Base-by-base conservation (phyloP, 2,797 vertebrate species). In the Erpetoichthys calabaricus region DNA sequence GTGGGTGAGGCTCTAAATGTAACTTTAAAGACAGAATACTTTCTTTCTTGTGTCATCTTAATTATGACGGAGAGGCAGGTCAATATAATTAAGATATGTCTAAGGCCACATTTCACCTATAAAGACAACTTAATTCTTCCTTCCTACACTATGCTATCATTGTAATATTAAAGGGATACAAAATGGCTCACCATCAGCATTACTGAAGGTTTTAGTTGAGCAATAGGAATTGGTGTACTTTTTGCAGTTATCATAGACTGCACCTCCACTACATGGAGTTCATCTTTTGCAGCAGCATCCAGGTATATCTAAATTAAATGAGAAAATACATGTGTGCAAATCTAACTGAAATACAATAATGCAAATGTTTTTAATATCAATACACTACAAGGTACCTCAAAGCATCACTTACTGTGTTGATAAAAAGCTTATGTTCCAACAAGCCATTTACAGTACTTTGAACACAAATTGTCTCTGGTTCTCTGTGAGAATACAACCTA, bases 211-310 rank as follows among this genome's bases (percentile, higher is more conserved):
- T 66, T 59, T 54, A 86, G 66, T 0, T 73, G 65, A 0, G 64
- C 80, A 1, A 84, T 70, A 2, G 77, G 3, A 41, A 55, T n/a
- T n/a, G n/a, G 74, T 10, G 45, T 67, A 45, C 55, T 43, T 2
- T 56, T 43, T 0, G 25, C 53, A 6, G 61, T 59, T 43, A 75
- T 75, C 62, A 60, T 65, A 0, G 64, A 67, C 5, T 64, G 71
- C 3, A 64, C 72, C 0, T 60, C 75, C 58, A 85, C 73, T 54
- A 82, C 67, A 7, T 83, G 79, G 63, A 71, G 65, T 67, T 83
- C 73, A 0, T 80, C 75, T 42, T 57, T 5, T 4, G 79, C 73
- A 0, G 74, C 71, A 0, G 70, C 66, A 2, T 75, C 69, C 51
- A 83, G 66, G 68, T 70, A 74, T 63, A 82, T 66, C 80, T 80